phyloP scores from a whole-genome alignment of 2,888 invertebrate genomes.

The Amiota communis region DNA sequence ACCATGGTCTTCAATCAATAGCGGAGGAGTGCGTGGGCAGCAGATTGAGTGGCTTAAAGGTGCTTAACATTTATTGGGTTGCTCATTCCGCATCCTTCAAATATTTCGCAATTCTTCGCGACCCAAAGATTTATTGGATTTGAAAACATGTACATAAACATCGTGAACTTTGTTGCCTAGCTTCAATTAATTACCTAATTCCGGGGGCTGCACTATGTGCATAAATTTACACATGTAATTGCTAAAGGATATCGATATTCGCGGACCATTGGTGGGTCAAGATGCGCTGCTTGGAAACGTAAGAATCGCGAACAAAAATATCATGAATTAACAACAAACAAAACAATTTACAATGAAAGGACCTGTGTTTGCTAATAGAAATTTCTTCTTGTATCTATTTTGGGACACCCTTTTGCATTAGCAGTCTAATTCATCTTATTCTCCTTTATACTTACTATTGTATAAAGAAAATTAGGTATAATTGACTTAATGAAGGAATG shows the following conservation, averaged over 20 bases:
- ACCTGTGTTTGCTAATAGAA: no score
- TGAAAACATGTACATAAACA: slow-evolving; percentile 98
- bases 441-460: no score
- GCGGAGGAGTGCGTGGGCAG: slow-evolving; percentile 85
- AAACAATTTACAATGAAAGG: no score
- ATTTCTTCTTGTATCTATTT: no score
- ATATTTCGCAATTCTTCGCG: slow-evolving; percentile 95
- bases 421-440: no score
- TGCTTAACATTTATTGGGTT: slow-evolving; percentile 99
- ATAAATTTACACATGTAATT: slow-evolving; percentile 95
- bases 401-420: no score
- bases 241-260: slow-evolving; percentile 95
- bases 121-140: slow-evolving; percentile 98
- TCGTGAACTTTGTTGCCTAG: slow-evolving; percentile 97
- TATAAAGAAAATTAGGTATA: no score
- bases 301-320: slow-evolving; percentile 95
- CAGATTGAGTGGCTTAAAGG: slow-evolving; percentile 81
- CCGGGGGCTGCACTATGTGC: no score
- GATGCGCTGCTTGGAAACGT: slow-evolving; percentile 94
- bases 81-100: slow-evolving; percentile 99
- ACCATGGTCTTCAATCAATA: slow-evolving; percentile 93
- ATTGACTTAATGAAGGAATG: no score
- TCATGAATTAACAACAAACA: no score
- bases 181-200: no score
- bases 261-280: slow-evolving; percentile 97